phyloP scores from a whole-genome alignment of 2,888 invertebrate genomes.

The Nudaria mundana region DNA sequence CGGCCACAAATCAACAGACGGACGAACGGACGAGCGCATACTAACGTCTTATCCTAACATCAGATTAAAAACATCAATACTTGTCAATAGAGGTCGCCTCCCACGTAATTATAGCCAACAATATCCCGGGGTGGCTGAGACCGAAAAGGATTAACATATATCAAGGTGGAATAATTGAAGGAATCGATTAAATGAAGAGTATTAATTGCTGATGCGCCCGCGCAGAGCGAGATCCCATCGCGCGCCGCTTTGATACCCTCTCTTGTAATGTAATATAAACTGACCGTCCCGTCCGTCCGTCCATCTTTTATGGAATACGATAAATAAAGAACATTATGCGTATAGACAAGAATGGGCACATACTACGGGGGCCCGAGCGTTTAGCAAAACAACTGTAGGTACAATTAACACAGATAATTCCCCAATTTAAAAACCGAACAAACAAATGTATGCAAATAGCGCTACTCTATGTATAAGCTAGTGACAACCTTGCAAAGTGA shows the following conservation, averaged over 20 bases:
- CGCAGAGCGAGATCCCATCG: conserved; percentile 59
- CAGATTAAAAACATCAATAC: conserved; percentile 81
- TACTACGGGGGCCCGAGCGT: conserved; percentile 35
- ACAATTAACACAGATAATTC: conserved; percentile 75
- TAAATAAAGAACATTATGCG: conserved; percentile 34
- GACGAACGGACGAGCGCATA: conserved; percentile 70
- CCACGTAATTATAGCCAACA: conserved; percentile 79
- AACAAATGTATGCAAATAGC: conserved; percentile 80
- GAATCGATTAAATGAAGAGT: conserved; percentile 80
- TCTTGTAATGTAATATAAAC: conserved; percentile 46
- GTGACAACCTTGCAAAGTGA: conserved; percentile 58
- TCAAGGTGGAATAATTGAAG: conserved; percentile 79
- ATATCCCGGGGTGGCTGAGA: conserved; percentile 73
- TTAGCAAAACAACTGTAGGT: conserved; percentile 54
- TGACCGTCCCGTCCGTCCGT: conserved; percentile 41
- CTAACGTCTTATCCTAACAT: conserved; percentile 80
- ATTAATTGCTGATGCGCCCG: conserved; percentile 78
- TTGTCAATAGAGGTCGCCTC: conserved; percentile 79
- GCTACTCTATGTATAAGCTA: conserved; percentile 76
- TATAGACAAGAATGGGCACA: conserved; percentile 37
- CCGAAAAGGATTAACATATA: conserved; percentile 77
- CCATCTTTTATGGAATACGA: conserved; percentile 31
- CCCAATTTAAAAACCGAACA: conserved; percentile 79
- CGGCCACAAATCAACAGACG: conserved; percentile 72
- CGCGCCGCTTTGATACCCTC: conserved; percentile 46